Evolutionary conservation across 1,140 invertebrate species (phyloP).

Genomic region (Marisa cornuarietis): DNA sequence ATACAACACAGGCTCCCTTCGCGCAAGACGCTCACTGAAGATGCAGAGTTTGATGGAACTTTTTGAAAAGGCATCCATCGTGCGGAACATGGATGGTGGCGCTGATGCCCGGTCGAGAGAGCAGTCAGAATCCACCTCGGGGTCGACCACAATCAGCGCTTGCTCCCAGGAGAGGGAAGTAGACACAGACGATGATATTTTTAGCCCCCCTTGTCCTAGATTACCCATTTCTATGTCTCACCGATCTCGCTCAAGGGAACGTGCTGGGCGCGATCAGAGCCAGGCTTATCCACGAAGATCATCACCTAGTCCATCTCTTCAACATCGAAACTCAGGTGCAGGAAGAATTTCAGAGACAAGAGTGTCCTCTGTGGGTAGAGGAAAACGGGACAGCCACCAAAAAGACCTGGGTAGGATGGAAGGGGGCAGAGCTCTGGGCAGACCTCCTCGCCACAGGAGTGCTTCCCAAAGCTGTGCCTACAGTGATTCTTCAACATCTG

Average conservation of each 20-base stretch:
- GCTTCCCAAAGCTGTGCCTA: slow-evolving; percentile 42
- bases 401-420: slow-evolving; percentile 21
- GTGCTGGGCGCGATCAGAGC: slow-evolving; percentile 6
- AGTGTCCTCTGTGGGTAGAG: slow-evolving; percentile 30
- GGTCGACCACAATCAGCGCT: slow-evolving; percentile 26
- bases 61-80: slow-evolving; percentile 47
- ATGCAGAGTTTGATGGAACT: slow-evolving; percentile 53
- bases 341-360: slow-evolving; percentile 18
- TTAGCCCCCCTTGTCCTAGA: slow-evolving; percentile 10
- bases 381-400: slow-evolving; percentile 2
- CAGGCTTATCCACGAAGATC: slow-evolving; percentile 2
- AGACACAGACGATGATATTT: slow-evolving; percentile 35
- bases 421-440: slow-evolving; percentile 26
- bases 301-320: slow-evolving; percentile 11
- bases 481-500: slow-evolving; percentile 58
- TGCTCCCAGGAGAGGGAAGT: slow-evolving; percentile 26
- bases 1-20: slow-evolving; percentile 47
- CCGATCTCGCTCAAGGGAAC: slow-evolving; percentile 25
- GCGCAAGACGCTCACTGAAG: slow-evolving; percentile 50
- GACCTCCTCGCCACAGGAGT: slow-evolving; percentile 48
- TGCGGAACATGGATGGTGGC: slow-evolving; percentile 30
- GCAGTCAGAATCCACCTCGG: slow-evolving; percentile 21
- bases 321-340: background rate
- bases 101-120: slow-evolving; percentile 26
- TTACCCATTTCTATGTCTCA: background rate